These are phyloP conservation scores for Alectura lathami DNA, from an alignment of 2,113 vertebrate genomes.

Conservation along the genomic window DNA sequence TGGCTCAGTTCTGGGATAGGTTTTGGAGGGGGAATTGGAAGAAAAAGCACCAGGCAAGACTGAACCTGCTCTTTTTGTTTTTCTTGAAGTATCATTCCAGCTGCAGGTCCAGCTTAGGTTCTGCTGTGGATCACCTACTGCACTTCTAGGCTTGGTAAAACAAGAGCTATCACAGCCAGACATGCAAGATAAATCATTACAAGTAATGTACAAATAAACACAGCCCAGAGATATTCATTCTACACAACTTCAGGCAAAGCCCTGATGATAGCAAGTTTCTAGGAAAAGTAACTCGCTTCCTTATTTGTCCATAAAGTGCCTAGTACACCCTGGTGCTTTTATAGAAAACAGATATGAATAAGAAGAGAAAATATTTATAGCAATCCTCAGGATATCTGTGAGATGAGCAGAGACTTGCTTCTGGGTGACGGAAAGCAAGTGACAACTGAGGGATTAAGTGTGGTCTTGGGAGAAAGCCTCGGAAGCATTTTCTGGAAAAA, in stretches of 20 bases:
- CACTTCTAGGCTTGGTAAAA: neutral
- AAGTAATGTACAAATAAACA: constrained; percentile 29
- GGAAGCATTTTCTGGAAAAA: neutral
- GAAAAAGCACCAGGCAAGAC: neutral
- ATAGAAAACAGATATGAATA: neutral
- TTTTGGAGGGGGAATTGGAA: neutral
- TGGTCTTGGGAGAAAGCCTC: neutral
- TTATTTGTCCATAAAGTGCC: constrained; percentile 26
- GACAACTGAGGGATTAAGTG: neutral
- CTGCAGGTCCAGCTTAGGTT: neutral
- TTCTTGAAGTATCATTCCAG: neutral
- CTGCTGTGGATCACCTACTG: neutral
- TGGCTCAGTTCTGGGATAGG: neutral
- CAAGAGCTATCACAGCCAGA: neutral
- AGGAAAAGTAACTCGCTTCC: neutral
- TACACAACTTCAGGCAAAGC: neutral
- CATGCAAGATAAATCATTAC: constrained; percentile 2
- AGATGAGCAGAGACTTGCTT: neutral
- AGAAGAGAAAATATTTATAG: constrained; percentile 17
- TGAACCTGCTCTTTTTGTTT: neutral
- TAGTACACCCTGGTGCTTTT: neutral
- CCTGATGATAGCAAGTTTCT: neutral
- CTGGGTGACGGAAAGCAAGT: constrained; percentile 14
- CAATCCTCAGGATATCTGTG: neutral
- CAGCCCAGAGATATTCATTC: neutral